Evolutionary conservation across 2,888 invertebrate species (phyloP).

Genomic region (Scrobipalpa atriplicella): DNA sequence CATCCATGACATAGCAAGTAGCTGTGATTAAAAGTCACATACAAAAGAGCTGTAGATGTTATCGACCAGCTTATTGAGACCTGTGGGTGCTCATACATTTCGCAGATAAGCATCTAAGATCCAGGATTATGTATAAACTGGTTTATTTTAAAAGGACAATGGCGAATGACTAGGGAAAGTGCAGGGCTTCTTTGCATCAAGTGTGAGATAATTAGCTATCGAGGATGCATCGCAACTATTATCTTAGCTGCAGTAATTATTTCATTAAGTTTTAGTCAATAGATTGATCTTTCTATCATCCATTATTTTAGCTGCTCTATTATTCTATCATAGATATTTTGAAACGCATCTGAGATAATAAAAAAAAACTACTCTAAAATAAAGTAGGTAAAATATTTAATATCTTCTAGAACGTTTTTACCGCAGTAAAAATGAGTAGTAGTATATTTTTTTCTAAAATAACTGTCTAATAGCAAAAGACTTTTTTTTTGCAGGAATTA

Average conservation of each 20-base stretch:
- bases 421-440: no score
- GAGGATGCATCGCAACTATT: not conserved
- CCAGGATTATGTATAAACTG: not conserved
- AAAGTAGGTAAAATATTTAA: no score
- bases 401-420: no score
- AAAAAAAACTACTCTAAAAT: no score
- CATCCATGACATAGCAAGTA: conserved; percentile 50
- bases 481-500: no score
- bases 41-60: conserved; percentile 43
- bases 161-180: conserved; percentile 5
- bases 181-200: not conserved
- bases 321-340: no score
- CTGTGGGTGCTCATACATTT: conserved; percentile 34
- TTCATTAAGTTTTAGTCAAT: not conserved
- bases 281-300: no score
- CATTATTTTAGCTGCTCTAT: no score
- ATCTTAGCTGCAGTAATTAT: not conserved
- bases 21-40: conserved; percentile 54
- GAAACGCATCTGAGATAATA: no score
- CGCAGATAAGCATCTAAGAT: not conserved
- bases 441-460: no score
- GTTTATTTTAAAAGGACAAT: conserved; percentile 1
- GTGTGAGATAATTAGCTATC: conserved; percentile 9
- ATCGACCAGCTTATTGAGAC: conserved; percentile 38
- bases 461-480: no score